Evolutionary conservation across 2,797 vertebrate species (phyloP), one percentile per base, ranked within the genome.

Genomic region (Borostomias antarcticus): DNA sequence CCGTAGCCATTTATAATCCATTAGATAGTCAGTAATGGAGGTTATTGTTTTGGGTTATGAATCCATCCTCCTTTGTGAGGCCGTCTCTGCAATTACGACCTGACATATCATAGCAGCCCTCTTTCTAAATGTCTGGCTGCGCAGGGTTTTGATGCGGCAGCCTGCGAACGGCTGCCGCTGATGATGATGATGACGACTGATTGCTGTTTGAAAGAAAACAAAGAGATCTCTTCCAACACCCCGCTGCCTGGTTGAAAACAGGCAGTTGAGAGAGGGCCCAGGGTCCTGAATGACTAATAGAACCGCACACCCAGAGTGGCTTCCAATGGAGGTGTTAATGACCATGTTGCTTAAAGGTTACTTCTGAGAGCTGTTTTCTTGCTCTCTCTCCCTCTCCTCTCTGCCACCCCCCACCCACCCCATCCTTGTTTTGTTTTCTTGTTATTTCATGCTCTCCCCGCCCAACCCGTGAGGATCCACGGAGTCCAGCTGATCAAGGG

Each of bases 291-390:
- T 87, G 84, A 88, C 83, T 86, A 83, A 88, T 79, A 77, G 84
- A 78, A 76, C 80, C 68, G 78, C 81, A 74, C 66, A 74, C 80
- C 76, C 72, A 59, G 82, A 84, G 84, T 68, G 76, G 83, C 81
- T 81, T 79, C 81, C 85, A 85, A 89, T 88, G 82, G 80, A 77
- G 77, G 84, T 88, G 81, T 86, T 90, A 88, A 87, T 88, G 82
- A 89, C 85, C 78, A 78, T 64, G 82, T 85, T 81, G 76, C 85
- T 85, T 86, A 87, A 89, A 90, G 85, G 89, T 90, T 91, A 85
- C 86, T 75, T 82, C 67, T 76, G 82, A 86, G 82, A 83, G 75
- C 74, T 82, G 79, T 85, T 84, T 87, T 85, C 83, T 70, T 78
- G 82, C 75, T 77, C 83, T 70, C 79, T 82, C 75, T 77, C 73